A percentile compares a stretch with the other conserved stretches of the same genome.
Evolutionary conservation across 2,888 invertebrate genomes (phyloP).

Genomic region (Dicranocentrus wangi): DNA sequence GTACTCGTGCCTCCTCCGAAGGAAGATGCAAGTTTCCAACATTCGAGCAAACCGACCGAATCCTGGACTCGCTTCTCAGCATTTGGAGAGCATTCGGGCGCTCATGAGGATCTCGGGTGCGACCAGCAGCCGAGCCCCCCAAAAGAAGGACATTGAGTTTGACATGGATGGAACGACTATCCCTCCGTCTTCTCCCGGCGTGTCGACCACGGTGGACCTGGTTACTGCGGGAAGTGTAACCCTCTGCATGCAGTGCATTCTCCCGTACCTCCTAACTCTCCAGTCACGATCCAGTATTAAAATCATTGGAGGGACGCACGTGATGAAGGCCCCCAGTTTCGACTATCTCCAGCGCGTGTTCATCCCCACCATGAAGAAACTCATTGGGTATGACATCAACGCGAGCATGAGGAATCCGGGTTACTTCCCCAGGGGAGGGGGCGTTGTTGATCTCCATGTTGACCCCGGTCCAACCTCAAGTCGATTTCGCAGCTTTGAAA

Average conservation of each 20-base stretch:
- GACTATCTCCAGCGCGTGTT: slow-evolving; percentile 68
- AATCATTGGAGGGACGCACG: slow-evolving; percentile 71
- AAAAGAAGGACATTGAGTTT: slow-evolving; percentile 64
- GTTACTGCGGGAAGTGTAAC: slow-evolving; percentile 67
- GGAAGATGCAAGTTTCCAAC: slow-evolving; percentile 62
- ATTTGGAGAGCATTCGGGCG: slow-evolving; percentile 70
- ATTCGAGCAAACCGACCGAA: slow-evolving; percentile 70
- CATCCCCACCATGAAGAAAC: slow-evolving; percentile 62
- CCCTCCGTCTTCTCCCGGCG: slow-evolving; percentile 34
- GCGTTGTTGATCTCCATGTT: slow-evolving; percentile 65
- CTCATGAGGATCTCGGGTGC: slow-evolving; percentile 67
- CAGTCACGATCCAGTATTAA: slow-evolving; percentile 56
- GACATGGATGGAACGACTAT: slow-evolving; percentile 62
- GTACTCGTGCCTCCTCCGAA: slow-evolving; percentile 60
- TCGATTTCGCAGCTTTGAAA: slow-evolving; percentile 57
- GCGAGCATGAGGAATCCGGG: slow-evolving; percentile 58
- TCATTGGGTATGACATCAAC: slow-evolving; percentile 62
- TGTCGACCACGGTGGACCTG: slow-evolving; percentile 68
- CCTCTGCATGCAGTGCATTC: slow-evolving; percentile 69
- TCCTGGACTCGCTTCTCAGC: slow-evolving; percentile 70
- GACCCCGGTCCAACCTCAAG: slow-evolving; percentile 32
- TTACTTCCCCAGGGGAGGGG: slow-evolving; percentile 71
- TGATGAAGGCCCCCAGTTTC: slow-evolving; percentile 69
- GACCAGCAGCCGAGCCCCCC: slow-evolving; percentile 35
- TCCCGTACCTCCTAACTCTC: slow-evolving; percentile 67